Conservation (phyloP, 2,113 vertebrate genomes). For the Anoplopoma fimbria region DNA sequence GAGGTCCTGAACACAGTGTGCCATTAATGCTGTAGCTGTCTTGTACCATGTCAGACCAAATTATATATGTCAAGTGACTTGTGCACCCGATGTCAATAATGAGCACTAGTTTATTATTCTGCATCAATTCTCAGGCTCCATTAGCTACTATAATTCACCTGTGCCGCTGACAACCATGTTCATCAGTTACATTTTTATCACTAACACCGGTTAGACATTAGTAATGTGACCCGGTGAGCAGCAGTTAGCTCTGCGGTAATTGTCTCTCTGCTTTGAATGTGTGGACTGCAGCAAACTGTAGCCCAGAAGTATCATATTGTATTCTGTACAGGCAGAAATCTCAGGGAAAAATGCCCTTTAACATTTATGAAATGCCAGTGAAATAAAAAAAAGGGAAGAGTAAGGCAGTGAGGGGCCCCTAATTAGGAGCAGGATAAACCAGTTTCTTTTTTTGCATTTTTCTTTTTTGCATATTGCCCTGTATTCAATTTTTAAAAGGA, state of each 20-base stretch:
- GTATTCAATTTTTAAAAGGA: slow-evolving; percentile 1
- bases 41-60: slow-evolving; percentile 35
- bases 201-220: slow-evolving; percentile 23
- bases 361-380: slow-evolving; percentile 43
- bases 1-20: slow-evolving; percentile 7
- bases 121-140: slow-evolving; percentile 31
- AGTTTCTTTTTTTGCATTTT: slow-evolving; percentile 4
- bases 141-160: slow-evolving; percentile 32
- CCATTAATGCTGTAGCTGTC: slow-evolving; percentile 35
- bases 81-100: slow-evolving; percentile 37
- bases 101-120: slow-evolving; percentile 22
- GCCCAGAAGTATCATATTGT: not conserved
- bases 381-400: slow-evolving; percentile 36
- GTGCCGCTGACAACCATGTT: slow-evolving; percentile 24
- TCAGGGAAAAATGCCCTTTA: not conserved
- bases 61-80: slow-evolving; percentile 51
- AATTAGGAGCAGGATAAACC: slow-evolving; percentile 18
- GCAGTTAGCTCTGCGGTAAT: not conserved
- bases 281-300: not conserved
- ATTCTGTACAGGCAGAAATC: not conserved
- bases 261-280: slow-evolving; percentile 3
- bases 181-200: slow-evolving; percentile 16
- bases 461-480: slow-evolving; percentile 23
- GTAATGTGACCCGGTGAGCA: slow-evolving; percentile 31
- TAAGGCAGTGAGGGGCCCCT: not conserved